Evolutionary conservation across 2,113 vertebrate species (phyloP).

Genomic region (Clarias gariepinus): DNA sequence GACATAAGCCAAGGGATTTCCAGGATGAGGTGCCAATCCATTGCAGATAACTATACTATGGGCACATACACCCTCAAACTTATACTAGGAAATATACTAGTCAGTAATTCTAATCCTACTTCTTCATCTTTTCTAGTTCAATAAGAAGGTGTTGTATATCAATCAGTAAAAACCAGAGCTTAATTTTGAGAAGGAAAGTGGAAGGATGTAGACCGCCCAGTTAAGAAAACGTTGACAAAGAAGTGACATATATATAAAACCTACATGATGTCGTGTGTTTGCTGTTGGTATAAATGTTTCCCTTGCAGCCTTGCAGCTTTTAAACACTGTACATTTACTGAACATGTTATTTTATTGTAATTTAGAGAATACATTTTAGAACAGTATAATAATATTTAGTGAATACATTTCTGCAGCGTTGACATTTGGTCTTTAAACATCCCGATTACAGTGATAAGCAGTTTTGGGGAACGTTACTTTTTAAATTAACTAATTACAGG

Average conservation of each 20-base stretch:
- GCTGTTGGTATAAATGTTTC: background rate
- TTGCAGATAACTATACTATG: no score
- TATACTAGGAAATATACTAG: conserved; percentile 22
- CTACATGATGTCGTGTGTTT: background rate
- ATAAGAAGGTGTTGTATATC: background rate
- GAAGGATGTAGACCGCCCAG: no score
- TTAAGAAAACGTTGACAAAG: background rate
- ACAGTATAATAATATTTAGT: background rate
- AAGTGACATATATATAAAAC: background rate
- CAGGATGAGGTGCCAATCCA: no score
- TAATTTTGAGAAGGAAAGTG: background rate
- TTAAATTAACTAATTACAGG: no score
- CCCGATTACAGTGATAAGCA: background rate
- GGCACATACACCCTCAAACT: no score
- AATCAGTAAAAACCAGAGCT: background rate
- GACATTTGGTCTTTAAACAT: background rate
- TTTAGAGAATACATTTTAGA: background rate
- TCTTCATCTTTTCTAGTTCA: background rate
- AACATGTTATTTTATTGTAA: background rate
- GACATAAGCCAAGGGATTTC: no score
- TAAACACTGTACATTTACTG: background rate
- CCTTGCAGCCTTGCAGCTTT: background rate
- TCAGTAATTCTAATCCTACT: background rate
- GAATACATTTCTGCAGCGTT: background rate
- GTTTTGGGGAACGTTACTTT: no score